Evolutionary conservation across 2,113 vertebrate genomes (phyloP), one percentile per base, ranked within the genome.

Genomic region (Vulpes vulpes): DNA sequence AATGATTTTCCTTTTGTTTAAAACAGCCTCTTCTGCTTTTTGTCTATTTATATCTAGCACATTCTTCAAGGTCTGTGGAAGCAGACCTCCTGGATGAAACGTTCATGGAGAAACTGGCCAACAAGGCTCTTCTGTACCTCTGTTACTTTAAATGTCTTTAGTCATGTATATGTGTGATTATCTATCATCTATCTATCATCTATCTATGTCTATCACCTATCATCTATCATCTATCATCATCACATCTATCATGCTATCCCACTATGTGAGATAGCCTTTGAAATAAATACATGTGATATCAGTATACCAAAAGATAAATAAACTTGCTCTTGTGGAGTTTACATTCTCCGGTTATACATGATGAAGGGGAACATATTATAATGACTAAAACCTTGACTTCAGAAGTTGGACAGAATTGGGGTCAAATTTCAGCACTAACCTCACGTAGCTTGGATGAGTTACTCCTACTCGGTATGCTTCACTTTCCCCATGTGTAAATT

Each of bases 51-150:
- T 5, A 62, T 84, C 12, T 94, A 53, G 57, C 1, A 43, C 27
- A 15, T 79, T 60, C 53, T 93, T 96, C 11, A 53, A 92, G 67
- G 17, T 2, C 19, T 76, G 15, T 43, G 76, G n/a, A 71, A 90
- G 35, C 1, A 82, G 11, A 62, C 1, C 49, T 93, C 35, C 64
- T 22, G 20, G 12, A 57, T 65, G 59, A 90, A 81, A 4, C 20
- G 91, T 96, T 84, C 23, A 30, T 12, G 94, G n/a, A 60, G 25
- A 81, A 96, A 81, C 69, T 95, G 71, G 16, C 8, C 67, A 92
- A 49, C 64, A 83, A 95, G 23, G 0, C 43, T 71, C 6, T 78
- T 91, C 64, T 87, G 5, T 76, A 69, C 20, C 2, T 62, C 25
- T 32, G 6, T 82, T 78, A 76, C 7, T 93, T 94, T 85, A 93